These are phyloP conservation scores for Drosophila kuntzei DNA, from an alignment of 2,888 invertebrate species.

Conservation along the genomic window DNA sequence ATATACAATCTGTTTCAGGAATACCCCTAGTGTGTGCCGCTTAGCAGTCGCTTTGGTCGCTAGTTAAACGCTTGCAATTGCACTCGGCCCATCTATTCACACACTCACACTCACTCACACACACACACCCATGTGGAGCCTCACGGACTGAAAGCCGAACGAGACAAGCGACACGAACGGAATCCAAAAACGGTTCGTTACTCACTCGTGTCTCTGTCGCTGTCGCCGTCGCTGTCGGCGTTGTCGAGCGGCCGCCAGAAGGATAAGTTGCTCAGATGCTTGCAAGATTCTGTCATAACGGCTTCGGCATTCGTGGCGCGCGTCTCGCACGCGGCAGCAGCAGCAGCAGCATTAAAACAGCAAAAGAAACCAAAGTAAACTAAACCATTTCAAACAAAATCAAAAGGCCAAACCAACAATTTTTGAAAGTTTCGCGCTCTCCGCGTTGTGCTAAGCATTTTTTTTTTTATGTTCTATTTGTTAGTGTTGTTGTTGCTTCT, in stretches of 20 bases:
- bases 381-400: not conserved
- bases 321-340: slow-evolving; percentile 60
- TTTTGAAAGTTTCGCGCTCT: slow-evolving; percentile 24
- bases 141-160: slow-evolving; percentile 14
- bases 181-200: slow-evolving; percentile 13
- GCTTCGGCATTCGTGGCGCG: slow-evolving; percentile 76
- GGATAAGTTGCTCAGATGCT: slow-evolving; percentile 77
- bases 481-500: slow-evolving; percentile 5
- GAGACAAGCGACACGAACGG: slow-evolving; percentile 19
- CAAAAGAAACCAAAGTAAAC: not conserved
- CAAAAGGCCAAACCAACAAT: not conserved
- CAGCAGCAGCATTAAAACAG: slow-evolving; percentile 20
- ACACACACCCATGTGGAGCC: not conserved
- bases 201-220: slow-evolving; percentile 17
- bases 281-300: slow-evolving; percentile 78
- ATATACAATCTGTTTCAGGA: too few species aligned
- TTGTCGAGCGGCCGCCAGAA: slow-evolving; percentile 42
- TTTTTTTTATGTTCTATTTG: slow-evolving; percentile 16
- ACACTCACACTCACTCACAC: not conserved
- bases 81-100: slow-evolving; percentile 24
- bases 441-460: slow-evolving; percentile 3
- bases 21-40: slow-evolving; percentile 31
- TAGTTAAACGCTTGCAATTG: slow-evolving; percentile 59
- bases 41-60: slow-evolving; percentile 45
- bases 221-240: slow-evolving; percentile 14